A percentile compares a stretch with the other conserved stretches of the same genome.
Conservation (phyloP, 2,888 invertebrate genomes). For the Cyclophora albipunctata region DNA sequence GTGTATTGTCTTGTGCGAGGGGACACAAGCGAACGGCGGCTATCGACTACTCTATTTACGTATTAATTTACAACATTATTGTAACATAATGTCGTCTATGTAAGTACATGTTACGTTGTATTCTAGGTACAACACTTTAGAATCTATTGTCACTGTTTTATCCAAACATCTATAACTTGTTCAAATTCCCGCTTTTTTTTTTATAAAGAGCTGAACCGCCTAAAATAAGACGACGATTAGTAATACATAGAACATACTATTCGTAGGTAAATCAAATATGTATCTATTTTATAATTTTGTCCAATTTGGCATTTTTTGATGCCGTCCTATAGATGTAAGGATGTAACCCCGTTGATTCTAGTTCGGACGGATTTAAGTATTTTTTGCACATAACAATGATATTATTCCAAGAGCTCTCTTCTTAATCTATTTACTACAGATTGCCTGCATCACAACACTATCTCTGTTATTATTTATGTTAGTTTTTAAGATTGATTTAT, state of each 20-base stretch:
- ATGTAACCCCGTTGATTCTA: neutral
- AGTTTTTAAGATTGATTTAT: neutral
- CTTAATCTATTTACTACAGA: slow-evolving; percentile 1
- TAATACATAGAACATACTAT: no score
- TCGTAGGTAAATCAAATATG: no score
- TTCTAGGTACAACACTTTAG: no score
- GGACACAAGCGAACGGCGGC: no score
- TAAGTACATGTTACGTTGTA: no score
- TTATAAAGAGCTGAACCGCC: no score
- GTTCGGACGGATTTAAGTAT: slow-evolving; percentile 7
- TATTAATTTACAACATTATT: no score
- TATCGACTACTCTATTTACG: no score
- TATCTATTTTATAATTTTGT: slow-evolving; percentile 6
- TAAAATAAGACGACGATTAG: no score
- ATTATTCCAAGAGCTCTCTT: slow-evolving; percentile 13
- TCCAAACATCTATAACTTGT: neutral
- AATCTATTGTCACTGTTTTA: no score
- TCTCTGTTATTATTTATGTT: neutral
- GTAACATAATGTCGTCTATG: no score
- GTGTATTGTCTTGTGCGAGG: slow-evolving; percentile 1
- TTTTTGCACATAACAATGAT: slow-evolving; percentile 3
- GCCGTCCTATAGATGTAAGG: slow-evolving; percentile 53
- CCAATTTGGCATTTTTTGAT: slow-evolving; percentile 38
- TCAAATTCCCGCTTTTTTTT: neutral
- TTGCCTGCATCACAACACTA: neutral